Evolutionary conservation across 2,113 vertebrate genomes (phyloP).

Genomic region (Xenopus laevis): DNA sequence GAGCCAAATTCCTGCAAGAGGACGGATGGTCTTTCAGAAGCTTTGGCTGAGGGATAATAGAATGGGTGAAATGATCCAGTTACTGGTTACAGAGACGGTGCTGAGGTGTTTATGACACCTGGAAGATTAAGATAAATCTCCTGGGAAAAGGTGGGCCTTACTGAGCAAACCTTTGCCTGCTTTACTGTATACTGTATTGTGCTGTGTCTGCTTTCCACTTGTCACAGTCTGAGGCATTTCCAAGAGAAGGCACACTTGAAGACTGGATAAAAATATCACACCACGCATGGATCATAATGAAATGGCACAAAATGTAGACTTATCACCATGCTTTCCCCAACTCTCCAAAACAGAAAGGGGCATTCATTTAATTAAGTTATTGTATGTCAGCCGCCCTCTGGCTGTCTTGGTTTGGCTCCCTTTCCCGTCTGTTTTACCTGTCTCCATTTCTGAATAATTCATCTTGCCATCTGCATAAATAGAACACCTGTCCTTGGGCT

Average conservation of each 20-base stretch:
- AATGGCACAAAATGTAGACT: slow-evolving; percentile 17
- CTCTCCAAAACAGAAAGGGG: slow-evolving; percentile 22
- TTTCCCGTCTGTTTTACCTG: slow-evolving; percentile 83
- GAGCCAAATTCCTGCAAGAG: neutral
- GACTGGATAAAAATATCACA: neutral
- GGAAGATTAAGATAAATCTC: slow-evolving; percentile 3
- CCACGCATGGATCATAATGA: slow-evolving; percentile 4
- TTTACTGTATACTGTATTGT: neutral
- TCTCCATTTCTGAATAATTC: slow-evolving; percentile 79
- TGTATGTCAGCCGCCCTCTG: slow-evolving; percentile 63
- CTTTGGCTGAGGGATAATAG: neutral
- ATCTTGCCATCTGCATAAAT: slow-evolving; percentile 77
- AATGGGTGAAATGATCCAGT: neutral
- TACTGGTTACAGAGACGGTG: slow-evolving; percentile 1
- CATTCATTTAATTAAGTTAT: slow-evolving; percentile 49
- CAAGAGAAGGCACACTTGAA: neutral
- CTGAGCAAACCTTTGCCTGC: neutral
- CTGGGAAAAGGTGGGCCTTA: neutral
- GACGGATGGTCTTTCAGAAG: neutral
- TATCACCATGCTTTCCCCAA: slow-evolving; percentile 21
- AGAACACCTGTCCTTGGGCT: slow-evolving; percentile 72
- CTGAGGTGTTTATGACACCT: slow-evolving; percentile 10
- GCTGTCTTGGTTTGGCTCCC: slow-evolving; percentile 69
- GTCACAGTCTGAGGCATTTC: neutral
- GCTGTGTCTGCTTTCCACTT: neutral